Evolutionary conservation across 2,113 vertebrate species (phyloP), one percentile per base, ranked within the genome.

Genomic region (Cnemophilus loriae): DNA sequence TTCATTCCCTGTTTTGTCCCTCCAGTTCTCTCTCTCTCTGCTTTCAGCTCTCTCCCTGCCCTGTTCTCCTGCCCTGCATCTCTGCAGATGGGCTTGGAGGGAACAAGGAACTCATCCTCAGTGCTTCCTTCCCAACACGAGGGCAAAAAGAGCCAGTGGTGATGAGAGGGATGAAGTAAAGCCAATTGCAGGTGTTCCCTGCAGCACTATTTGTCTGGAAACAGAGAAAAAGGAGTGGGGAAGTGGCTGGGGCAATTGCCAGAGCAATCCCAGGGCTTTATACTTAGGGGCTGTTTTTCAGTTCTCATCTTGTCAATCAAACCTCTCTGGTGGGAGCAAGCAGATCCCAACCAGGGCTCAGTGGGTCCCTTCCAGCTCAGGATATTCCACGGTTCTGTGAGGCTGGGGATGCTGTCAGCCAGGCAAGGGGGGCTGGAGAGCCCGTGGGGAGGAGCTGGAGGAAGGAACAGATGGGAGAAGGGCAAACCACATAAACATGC

Each of bases 151-250:
- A 99, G 59, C 98, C 99, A 4, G 98, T 98, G 97, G 99, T 98
- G 98, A 99, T 99, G 97, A 99, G 98, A 5, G 99, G 98, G 95
- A 99, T 98, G 98, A 99, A 99, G 96, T 98, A 99, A 52, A 99
- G 97, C 98, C 98, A 99, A 94, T 96, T 99, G 98, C 99, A 99
- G 67, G 98, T 98, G 96, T 98, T 98, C 53, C 99, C 99, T 11
- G 98, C 98, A 13, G 99, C 99, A 47, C 99, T 99, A 1, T 99
- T 99, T 32, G 98, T 98, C 98, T 99, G 96, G 83, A 97, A 94
- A 68, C 7, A 73, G 73, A 69, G 19, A 44, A 30, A 75, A 77
- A 82, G 33, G 41, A 39, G 39, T 24, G 16, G 39, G 11, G 42
- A 83, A 42, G 39, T 3, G 14, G 39, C 30, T 19, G 28, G 52